Evolutionary conservation across 2,797 vertebrate species (phyloP).

Genomic region (Lutjanus campechanus): DNA sequence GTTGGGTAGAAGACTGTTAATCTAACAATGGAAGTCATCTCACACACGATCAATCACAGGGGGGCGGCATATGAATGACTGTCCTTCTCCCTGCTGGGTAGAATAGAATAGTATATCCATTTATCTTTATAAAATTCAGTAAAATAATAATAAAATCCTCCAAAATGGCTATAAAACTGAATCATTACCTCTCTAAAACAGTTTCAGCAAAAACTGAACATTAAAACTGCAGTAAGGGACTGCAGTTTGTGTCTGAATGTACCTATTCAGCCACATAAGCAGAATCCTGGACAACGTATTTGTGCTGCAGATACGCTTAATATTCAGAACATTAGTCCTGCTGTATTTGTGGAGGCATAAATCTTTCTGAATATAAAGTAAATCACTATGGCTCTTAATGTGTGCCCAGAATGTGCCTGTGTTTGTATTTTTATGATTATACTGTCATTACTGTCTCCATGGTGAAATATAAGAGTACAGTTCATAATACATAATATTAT

Average conservation of each 20-base stretch:
- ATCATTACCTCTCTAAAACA: background rate
- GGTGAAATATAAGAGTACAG: background rate
- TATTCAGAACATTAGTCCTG: background rate
- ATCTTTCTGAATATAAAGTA: background rate
- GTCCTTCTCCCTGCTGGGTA: too few relatives aligned
- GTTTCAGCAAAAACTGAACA: background rate
- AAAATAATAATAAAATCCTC: too few relatives aligned
- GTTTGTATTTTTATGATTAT: background rate
- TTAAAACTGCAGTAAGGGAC: background rate
- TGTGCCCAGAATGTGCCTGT: background rate
- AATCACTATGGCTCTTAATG: background rate
- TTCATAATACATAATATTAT: background rate
- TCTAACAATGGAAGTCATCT: too few relatives aligned
- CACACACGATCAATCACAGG: too few relatives aligned
- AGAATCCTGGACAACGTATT: background rate
- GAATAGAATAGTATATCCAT: too few relatives aligned
- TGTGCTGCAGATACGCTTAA: background rate
- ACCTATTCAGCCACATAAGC: background rate
- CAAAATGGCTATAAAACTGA: background rate
- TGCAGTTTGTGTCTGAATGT: background rate
- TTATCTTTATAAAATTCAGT: too few relatives aligned
- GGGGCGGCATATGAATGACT: too few relatives aligned
- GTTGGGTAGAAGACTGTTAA: too few relatives aligned
- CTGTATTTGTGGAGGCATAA: background rate
- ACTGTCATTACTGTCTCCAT: background rate